Evolutionary conservation across 2,888 invertebrate genomes (phyloP).

Genomic region (Tromatobia lineatoria): DNA sequence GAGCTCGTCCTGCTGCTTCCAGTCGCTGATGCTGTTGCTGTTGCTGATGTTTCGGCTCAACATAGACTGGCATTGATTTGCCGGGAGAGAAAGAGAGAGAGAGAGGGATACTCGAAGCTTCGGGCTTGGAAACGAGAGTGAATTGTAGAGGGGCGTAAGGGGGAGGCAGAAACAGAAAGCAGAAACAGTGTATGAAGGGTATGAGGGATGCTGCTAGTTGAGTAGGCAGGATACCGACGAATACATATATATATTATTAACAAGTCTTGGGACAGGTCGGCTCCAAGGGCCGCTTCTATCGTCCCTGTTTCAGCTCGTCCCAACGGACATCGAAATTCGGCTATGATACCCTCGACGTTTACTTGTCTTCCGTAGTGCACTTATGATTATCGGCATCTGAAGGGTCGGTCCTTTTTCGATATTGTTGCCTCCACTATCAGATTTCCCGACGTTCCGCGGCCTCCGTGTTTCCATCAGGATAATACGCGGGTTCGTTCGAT

Average conservation of each 20-base stretch:
- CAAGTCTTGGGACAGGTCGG: conserved; percentile 48
- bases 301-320: conserved; percentile 34
- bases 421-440: conserved; percentile 8
- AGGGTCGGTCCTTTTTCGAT: conserved; percentile 7
- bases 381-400: conserved; percentile 35
- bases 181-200: conserved; percentile 13
- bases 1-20: conserved; percentile 46
- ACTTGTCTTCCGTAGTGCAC: conserved; percentile 28
- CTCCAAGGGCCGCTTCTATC: conserved; percentile 38
- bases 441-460: background rate
- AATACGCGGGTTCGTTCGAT: background rate
- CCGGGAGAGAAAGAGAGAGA: background rate
- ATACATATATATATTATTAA: conserved; percentile 54
- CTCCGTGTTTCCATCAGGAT: background rate
- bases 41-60: conserved; percentile 34
- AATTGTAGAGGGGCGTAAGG: conserved; percentile 38
- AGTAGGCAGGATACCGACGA: conserved; percentile 22
- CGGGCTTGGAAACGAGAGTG: conserved; percentile 46
- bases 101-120: background rate
- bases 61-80: conserved; percentile 28
- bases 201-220: background rate
- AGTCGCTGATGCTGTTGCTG: conserved; percentile 46
- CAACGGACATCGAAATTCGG: conserved; percentile 52
- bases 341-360: conserved; percentile 37
- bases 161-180: conserved; percentile 22